Base-by-base conservation (phyloP, 2,888 invertebrate species). In the Ecdyonurus torrentis region DNA sequence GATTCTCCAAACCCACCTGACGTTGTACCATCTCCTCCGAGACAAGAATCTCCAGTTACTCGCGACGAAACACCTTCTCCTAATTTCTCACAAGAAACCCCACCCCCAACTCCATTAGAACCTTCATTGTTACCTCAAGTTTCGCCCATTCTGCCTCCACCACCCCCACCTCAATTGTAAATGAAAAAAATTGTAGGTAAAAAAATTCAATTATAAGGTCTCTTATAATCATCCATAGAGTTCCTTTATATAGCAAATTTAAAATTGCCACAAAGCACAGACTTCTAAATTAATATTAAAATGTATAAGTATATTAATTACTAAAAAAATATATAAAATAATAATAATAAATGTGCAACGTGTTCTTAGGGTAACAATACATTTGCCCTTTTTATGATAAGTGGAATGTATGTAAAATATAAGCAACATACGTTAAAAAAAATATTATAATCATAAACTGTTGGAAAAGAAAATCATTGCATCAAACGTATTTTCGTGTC, bases 61-160 rank as follows among this genome's bases (percentile, higher is more conserved):
- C 55, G 55, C 19, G 55, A 55, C 55, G 55, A 55, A 22, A 55
- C 55, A n/a, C 55, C 55, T n/a, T 55, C 55, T 5, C 55, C 55
- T 7, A 55, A 55, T 20, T 55, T 55, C 55, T 55, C 55, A 7
- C 55, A 55, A 20, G 55, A 55, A 22, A 55, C 55, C 3, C 55
- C 55, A 7, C 55, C 55, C 5, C 55, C 55, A 7, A 55, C 55
- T 10, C 55, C 55, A 20, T n/a, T 10, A 20, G 55, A 20, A n/a
- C 55, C 55, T 5, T 22, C 22, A 7, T n/a, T 22, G 7, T 5
- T 15, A 15, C 15, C 37, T 37, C 5, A 5, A 7, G 15, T 20
- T 18, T n/a, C n/a, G 5, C 20, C 55, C 10, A 55, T 55, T 55
- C 20, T 55, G 20, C 55, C 55, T 7, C 55, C 55, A n/a, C 55